These are phyloP conservation scores for Eptesicus fuscus DNA, from an alignment of 2,113 vertebrate genomes.

Conservation along the genomic window DNA sequence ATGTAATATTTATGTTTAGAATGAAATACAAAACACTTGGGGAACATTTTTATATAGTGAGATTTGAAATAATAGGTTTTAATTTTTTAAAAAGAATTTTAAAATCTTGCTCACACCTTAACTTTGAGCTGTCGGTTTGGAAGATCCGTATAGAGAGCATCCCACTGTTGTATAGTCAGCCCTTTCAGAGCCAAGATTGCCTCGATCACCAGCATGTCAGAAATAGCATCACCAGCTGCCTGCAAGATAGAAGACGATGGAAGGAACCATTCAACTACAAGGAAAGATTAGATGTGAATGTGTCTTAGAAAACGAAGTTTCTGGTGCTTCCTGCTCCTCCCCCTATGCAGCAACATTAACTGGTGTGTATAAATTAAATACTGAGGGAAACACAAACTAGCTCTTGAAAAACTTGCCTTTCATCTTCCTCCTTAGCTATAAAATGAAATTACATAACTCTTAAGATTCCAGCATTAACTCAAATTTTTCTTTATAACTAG, in stretches of 20 bases:
- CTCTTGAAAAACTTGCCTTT: not conserved
- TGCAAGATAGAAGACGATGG: slow-evolving; percentile 48
- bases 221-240: slow-evolving; percentile 95
- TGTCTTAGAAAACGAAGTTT: not conserved
- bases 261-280: not conserved
- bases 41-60: not conserved
- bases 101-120: slow-evolving; percentile 81
- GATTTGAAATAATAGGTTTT: not conserved
- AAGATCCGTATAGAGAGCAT: slow-evolving; percentile 89
- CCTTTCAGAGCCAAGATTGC: slow-evolving; percentile 90
- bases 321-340: not conserved
- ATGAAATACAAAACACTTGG: not conserved
- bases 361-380: not conserved
- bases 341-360: not conserved
- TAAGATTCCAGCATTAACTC: not conserved
- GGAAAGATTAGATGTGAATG: not conserved
- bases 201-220: slow-evolving; percentile 95
- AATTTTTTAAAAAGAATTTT: not conserved
- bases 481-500: not conserved
- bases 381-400: not conserved
- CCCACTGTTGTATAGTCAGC: slow-evolving; percentile 92
- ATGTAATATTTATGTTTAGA: not conserved
- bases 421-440: not conserved
- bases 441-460: not conserved
- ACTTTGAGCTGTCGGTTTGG: slow-evolving; percentile 96